phyloP scores from a whole-genome alignment of 2,113 vertebrate species.

The Neodon shergylaensis region DNA sequence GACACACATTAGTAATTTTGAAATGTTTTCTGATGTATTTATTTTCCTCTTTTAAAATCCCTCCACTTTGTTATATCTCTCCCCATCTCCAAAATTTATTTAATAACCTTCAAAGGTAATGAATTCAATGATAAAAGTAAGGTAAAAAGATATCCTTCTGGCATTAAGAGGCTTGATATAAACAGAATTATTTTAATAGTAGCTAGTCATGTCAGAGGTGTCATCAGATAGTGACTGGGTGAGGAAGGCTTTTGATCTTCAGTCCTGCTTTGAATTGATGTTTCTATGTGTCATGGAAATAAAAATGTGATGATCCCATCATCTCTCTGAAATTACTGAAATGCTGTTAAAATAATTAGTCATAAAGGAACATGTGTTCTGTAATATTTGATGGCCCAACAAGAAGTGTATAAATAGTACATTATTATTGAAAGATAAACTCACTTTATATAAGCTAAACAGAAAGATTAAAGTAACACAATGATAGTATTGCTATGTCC shows the following conservation, averaged over 20 bases:
- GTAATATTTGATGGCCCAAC: background rate
- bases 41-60: background rate
- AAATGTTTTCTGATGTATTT: background rate
- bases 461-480: background rate
- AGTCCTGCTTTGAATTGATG: background rate
- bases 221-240: background rate
- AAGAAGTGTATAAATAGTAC: background rate
- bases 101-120: background rate
- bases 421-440: background rate
- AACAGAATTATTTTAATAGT: conserved; percentile 59
- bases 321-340: background rate
- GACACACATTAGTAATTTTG: background rate
- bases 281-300: background rate
- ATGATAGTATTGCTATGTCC: background rate
- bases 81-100: background rate
- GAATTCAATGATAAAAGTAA: background rate
- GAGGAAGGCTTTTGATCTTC: background rate
- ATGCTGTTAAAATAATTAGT: background rate
- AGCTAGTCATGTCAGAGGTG: conserved; percentile 50
- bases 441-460: background rate
- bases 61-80: background rate
- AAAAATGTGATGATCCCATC: background rate
- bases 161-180: background rate
- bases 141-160: background rate
- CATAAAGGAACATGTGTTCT: background rate